Evolutionary conservation across 2,113 vertebrate genomes (phyloP).

Genomic region (Pachycephala philippinensis): DNA sequence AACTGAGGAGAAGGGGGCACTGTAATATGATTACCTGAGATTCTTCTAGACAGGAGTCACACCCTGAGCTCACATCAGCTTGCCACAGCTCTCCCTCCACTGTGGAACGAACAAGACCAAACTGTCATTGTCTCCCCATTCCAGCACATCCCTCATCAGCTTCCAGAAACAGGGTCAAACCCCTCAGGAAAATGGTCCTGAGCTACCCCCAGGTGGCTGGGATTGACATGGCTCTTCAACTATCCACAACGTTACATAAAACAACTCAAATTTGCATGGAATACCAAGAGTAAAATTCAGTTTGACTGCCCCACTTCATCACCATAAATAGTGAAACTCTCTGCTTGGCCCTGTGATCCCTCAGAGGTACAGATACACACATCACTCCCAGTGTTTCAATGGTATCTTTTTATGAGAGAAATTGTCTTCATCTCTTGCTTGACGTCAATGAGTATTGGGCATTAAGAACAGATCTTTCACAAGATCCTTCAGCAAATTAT

Average conservation of each 20-base stretch:
- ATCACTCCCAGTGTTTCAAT: background rate
- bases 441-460: background rate
- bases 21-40: background rate
- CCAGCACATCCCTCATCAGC: background rate
- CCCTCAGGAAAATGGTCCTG: background rate
- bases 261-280: background rate
- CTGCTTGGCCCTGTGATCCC: background rate
- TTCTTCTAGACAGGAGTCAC: background rate
- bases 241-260: background rate
- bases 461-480: background rate
- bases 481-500: background rate
- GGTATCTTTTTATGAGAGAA: background rate
- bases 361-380: background rate
- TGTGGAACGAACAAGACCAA: background rate
- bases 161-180: background rate
- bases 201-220: background rate
- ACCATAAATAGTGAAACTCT: background rate
- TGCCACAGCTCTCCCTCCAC: background rate
- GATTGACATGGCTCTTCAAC: background rate
- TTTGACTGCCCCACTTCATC: background rate
- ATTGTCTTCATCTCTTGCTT: background rate
- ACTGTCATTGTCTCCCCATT: background rate
- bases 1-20: background rate
- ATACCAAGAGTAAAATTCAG: background rate
- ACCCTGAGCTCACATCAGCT: background rate